These are phyloP conservation scores for Eugnorisma glareosa DNA, from an alignment of 2,888 invertebrate genomes.

Conservation along the genomic window DNA sequence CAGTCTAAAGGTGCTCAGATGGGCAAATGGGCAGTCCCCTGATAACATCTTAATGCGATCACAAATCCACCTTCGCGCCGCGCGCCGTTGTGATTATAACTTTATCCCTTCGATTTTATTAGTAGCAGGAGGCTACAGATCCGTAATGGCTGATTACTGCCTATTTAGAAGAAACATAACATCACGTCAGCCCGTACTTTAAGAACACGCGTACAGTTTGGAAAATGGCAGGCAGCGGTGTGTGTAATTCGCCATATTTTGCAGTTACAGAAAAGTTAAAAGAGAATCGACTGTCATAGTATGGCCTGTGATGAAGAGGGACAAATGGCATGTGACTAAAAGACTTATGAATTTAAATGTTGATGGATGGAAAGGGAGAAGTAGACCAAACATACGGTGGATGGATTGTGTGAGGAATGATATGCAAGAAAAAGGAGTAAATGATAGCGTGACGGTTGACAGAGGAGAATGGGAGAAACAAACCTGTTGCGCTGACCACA, in stretches of 20 bases:
- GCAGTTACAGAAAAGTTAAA: too few species aligned
- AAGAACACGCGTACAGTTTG: not conserved
- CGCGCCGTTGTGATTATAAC: slow-evolving; percentile 12
- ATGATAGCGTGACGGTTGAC: too few species aligned
- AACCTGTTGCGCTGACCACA: not conserved
- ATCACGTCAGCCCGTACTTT: not conserved
- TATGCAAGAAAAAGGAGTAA: not conserved
- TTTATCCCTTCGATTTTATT: slow-evolving; percentile 38
- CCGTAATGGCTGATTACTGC: not conserved
- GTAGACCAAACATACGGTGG: too few species aligned
- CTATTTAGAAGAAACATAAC: not conserved
- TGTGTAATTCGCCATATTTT: not conserved
- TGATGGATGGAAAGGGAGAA: too few species aligned
- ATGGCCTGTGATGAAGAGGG: too few species aligned
- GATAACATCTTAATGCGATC: slow-evolving; percentile 44
- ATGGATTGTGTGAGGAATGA: not conserved
- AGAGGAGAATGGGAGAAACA: not conserved
- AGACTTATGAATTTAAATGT: too few species aligned
- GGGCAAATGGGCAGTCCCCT: not conserved
- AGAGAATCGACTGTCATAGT: too few species aligned
- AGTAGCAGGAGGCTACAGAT: too few species aligned
- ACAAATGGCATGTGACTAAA: too few species aligned
- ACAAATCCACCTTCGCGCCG: slow-evolving; percentile 36
- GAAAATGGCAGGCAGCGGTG: not conserved
- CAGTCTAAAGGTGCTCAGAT: slow-evolving; percentile 3